Conservation (phyloP, 2,113 vertebrate genomes). For the Gila orcuttii region DNA sequence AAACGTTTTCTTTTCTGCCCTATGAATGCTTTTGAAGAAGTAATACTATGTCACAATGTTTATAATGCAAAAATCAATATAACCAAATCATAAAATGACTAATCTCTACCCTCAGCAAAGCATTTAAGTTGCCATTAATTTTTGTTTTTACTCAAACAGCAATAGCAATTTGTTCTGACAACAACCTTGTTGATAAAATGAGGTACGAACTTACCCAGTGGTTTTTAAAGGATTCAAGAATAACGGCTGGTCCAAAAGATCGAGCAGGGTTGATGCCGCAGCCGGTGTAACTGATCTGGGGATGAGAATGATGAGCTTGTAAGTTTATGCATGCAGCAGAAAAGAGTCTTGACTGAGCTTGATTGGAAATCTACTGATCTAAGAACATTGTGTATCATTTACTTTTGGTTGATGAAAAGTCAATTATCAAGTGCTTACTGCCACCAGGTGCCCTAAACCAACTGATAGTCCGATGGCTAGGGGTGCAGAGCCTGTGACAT, state of each 20-base stretch:
- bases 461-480: constrained; percentile 84
- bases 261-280: constrained; percentile 87
- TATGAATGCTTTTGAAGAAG: background rate
- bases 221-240: constrained; percentile 77
- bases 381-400: background rate
- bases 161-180: background rate
- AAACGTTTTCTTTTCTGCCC: background rate
- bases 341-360: background rate
- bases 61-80: background rate
- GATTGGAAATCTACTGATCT: background rate
- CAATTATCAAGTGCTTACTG: constrained; percentile 71
- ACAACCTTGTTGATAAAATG: background rate
- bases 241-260: constrained; percentile 81
- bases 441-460: constrained; percentile 82
- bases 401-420: background rate
- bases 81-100: background rate
- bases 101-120: too few species aligned
- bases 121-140: background rate
- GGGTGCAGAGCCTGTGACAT: constrained; percentile 76
- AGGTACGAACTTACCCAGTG: constrained; percentile 80
- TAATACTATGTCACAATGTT: background rate
- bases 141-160: background rate
- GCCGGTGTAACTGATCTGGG: constrained; percentile 85
- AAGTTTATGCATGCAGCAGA: background rate
- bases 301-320: background rate